Conservation (phyloP, 2,888 invertebrate genomes). For the Xanthia icteritia region DNA sequence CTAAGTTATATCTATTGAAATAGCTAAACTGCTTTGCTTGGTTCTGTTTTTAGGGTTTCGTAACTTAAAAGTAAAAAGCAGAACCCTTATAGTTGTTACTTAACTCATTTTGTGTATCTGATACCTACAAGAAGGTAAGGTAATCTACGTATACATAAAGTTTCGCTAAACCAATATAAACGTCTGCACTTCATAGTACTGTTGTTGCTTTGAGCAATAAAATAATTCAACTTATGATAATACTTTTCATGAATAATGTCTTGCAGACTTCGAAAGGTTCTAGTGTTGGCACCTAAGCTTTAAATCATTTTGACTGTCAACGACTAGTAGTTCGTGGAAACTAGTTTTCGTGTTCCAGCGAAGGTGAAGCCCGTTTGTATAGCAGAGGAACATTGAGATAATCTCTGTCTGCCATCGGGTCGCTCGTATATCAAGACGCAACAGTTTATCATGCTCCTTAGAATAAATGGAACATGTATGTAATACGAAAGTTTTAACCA, state of each 20-base stretch:
- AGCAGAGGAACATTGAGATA: slow-evolving; percentile 66
- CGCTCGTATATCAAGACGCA: slow-evolving; percentile 60
- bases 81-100: neutral
- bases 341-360: slow-evolving; percentile 67
- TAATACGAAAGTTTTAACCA: slow-evolving; percentile 20
- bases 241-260: slow-evolving; percentile 68
- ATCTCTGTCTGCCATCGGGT: slow-evolving; percentile 66
- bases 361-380: slow-evolving; percentile 67
- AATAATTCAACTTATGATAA: slow-evolving; percentile 69
- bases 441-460: slow-evolving; percentile 47
- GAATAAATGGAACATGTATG: slow-evolving; percentile 45
- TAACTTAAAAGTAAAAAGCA: neutral
- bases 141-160: neutral
- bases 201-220: slow-evolving; percentile 66
- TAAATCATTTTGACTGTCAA: slow-evolving; percentile 70
- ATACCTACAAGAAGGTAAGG: neutral
- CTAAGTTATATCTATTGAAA: neutral
- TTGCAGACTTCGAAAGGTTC: slow-evolving; percentile 63
- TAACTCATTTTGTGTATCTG: neutral
- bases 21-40: neutral
- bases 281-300: slow-evolving; percentile 62
- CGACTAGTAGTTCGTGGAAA: slow-evolving; percentile 62
- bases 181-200: slow-evolving; percentile 53
- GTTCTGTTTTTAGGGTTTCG: neutral
- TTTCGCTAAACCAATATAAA: slow-evolving; percentile 51